These are phyloP conservation scores for Sturnira hondurensis DNA, from an alignment of 2,113 vertebrate genomes.

Conservation along the genomic window DNA sequence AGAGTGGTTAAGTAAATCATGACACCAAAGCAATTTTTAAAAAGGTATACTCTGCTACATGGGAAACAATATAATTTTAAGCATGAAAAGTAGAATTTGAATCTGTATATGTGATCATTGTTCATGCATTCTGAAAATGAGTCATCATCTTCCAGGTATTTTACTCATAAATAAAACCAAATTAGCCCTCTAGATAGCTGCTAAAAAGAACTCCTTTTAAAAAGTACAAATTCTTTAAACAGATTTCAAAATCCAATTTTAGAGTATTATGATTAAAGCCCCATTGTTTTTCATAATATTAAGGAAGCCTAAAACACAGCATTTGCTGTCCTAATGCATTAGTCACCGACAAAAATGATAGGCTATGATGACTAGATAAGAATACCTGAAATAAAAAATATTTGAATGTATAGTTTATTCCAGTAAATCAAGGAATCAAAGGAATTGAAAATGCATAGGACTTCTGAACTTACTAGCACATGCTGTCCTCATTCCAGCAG, in stretches of 20 bases:
- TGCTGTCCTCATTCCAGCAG: not conserved
- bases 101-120: not conserved
- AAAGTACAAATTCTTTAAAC: not conserved
- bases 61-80: not conserved
- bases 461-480: not conserved
- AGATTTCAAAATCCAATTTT: not conserved
- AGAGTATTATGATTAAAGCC: not conserved
- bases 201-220: not conserved
- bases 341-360: not conserved
- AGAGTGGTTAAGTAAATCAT: not conserved
- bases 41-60: not conserved
- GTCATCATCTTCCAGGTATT: not conserved
- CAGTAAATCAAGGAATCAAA: not conserved
- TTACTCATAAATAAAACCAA: not conserved
- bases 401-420: not conserved
- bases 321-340: not conserved
- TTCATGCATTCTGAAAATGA: not conserved
- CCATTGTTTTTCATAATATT: not conserved
- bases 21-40: not conserved
- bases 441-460: not conserved
- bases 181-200: not conserved
- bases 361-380: not conserved
- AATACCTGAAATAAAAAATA: not conserved
- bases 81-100: not conserved
- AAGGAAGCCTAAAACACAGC: not conserved